These are phyloP conservation scores for Tragelaphus strepsiceros DNA, from an alignment of 2,113 vertebrate species.

Conservation along the genomic window DNA sequence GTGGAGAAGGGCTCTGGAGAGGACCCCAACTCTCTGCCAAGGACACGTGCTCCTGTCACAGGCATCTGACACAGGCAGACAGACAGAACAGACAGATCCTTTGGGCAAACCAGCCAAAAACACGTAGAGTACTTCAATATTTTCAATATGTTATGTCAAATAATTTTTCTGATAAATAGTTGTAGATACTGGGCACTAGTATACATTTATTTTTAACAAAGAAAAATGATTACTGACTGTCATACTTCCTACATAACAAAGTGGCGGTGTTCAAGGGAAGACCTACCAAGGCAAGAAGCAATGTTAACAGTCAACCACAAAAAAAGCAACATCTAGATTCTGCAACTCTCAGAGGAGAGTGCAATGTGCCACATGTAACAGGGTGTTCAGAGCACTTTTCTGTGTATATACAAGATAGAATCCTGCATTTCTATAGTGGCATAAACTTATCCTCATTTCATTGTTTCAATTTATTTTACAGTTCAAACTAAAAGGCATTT, in stretches of 20 bases:
- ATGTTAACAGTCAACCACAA: neutral
- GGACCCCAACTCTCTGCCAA: neutral
- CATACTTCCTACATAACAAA: neutral
- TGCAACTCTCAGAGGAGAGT: neutral
- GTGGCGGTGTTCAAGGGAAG: neutral
- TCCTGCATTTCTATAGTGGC: neutral
- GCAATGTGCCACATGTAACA: fast-evolving
- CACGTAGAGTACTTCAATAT: neutral
- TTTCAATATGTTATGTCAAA: constrained; percentile 6
- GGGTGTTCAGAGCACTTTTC: neutral
- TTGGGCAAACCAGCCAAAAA: neutral
- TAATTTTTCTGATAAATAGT: neutral
- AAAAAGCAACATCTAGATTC: neutral
- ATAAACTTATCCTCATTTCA: neutral
- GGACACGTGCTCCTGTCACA: neutral
- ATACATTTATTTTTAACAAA: constrained; percentile 31
- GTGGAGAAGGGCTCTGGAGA: neutral
- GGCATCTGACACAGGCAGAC: neutral
- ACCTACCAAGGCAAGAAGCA: neutral
- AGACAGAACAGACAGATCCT: neutral
- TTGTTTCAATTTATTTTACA: neutral
- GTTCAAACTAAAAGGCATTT: neutral
- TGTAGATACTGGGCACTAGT: neutral
- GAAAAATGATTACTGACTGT: neutral
- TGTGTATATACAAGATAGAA: neutral